Evolutionary conservation across 2,113 vertebrate genomes (phyloP), one percentile per base, ranked within the genome.

Genomic region (Meleagris gallopavo): DNA sequence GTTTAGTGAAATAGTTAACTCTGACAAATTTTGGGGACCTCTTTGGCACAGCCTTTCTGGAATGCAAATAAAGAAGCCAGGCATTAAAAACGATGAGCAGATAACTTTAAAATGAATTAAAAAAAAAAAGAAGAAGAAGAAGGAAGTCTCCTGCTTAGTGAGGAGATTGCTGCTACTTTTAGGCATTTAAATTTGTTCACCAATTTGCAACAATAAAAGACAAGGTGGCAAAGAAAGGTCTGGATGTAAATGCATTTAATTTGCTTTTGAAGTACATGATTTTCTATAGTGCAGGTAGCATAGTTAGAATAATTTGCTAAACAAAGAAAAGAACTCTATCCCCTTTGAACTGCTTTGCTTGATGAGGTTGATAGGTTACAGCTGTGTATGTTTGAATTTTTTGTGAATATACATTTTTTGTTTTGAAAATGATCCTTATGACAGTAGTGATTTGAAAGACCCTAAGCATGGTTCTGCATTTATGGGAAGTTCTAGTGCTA

Each of bases 1-100:
- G 93, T 98, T 97, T 92, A 88, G 86, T 88, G 90, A 88, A 96
- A 96, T 89, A 93, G 95, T 96, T 95, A 95, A 95, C 90, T 79
- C 83, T 92, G 96, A 95, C 64, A 95, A 89, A 97, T 97, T 97
- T 95, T 77, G 83, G 83, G 72, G 76, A 83, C 60, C 30, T 62
- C 85, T 54, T 79, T 82, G 73, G 43, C 64, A 61, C 67, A 83
- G 82, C 21, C 76, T 90, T 96, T 86, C 89, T 64, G 73, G 48
- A 95, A 92, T 94, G 81, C 83, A 78, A 86, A 90, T 72, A 89
- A 89, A 93, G 76, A 62, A 73, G n/a, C 71, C 10, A 55, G 19
- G 58, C 20, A 73, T 86, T 89, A 70, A 19, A 95, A 91, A 65
- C 57, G 67, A 89, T 80, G 27, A 73, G 14, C 8, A 65, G 67